These are phyloP conservation scores for Musca domestica DNA, from an alignment of 1,140 invertebrate genomes.

Conservation along the genomic window DNA sequence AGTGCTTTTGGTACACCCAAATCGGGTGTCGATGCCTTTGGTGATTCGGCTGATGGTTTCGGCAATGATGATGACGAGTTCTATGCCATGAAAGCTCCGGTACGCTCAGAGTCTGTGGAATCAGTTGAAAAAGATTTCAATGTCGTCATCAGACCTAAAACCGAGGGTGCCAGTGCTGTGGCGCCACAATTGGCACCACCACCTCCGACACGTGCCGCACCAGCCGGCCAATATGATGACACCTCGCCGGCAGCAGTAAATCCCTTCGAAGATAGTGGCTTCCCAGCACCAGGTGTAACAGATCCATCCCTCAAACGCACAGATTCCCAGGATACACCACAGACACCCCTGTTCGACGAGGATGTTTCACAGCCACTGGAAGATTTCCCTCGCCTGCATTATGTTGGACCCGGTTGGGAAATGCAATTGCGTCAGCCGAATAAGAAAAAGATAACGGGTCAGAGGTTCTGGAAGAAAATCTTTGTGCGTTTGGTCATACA, in stretches of 20 bases:
- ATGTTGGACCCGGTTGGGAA: conserved; percentile 89
- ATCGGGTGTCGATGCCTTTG: conserved; percentile 56
- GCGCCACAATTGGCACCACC: conserved; percentile 72
- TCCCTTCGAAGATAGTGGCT: conserved; percentile 68
- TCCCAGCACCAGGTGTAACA: conserved; percentile 39
- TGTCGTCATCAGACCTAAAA: conserved; percentile 62
- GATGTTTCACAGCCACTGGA: conserved; percentile 90
- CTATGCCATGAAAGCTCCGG: conserved; percentile 74
- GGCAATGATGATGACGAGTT: conserved; percentile 79
- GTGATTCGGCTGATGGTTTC: conserved; percentile 59
- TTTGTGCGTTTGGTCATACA: conserved; percentile 78
- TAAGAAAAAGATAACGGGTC: conserved; percentile 97
- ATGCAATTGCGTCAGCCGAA: conserved; percentile 94
- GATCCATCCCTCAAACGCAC: conserved; percentile 53
- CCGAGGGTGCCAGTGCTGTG: conserved; percentile 53
- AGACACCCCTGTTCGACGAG: conserved; percentile 92
- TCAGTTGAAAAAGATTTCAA: conserved; percentile 61
- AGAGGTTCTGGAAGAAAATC: conserved; percentile 97
- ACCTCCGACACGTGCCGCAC: conserved; percentile 63
- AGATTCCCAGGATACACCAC: conserved; percentile 77
- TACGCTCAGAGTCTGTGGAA: conserved; percentile 69
- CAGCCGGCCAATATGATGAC: conserved; percentile 56
- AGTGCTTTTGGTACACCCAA: conserved; percentile 46
- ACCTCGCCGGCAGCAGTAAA: conserved; percentile 61
- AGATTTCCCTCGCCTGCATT: conserved; percentile 81